phyloP scores from a whole-genome alignment of 2,113 vertebrate genomes.

The Vombatus ursinus region DNA sequence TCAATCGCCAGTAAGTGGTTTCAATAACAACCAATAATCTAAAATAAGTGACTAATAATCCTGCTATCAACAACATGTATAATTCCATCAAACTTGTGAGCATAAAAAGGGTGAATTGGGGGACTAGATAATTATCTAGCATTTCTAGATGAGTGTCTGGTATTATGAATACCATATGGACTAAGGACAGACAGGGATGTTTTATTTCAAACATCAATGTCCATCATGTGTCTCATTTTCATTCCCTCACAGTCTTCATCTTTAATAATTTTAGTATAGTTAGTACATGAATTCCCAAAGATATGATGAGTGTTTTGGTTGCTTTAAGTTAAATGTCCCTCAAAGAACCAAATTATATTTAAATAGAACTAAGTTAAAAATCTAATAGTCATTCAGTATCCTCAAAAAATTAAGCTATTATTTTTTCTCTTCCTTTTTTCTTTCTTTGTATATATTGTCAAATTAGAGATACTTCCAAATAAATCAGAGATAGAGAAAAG shows the following conservation, averaged over 20 bases:
- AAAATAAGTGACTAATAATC: not conserved
- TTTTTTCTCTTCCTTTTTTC: not conserved
- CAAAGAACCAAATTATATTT: not conserved
- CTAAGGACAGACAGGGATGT: not conserved
- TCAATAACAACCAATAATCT: not conserved
- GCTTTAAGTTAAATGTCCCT: not conserved
- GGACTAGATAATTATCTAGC: not conserved
- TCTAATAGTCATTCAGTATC: not conserved
- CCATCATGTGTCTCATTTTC: not conserved
- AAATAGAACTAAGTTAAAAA: not conserved
- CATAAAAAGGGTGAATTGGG: not conserved
- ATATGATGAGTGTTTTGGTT: not conserved
- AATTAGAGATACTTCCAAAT: not conserved
- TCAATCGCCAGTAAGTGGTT: not conserved
- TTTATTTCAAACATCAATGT: not conserved
- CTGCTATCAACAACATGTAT: not conserved
- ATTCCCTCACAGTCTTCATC: not conserved
- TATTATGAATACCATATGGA: not conserved
- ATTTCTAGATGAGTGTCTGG: not conserved
- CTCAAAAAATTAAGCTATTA: not conserved
- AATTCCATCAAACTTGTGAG: not conserved
- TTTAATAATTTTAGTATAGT: not conserved
- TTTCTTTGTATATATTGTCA: not conserved
- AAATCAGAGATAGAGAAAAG: not conserved
- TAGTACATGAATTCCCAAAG: not conserved